These are phyloP conservation scores for Esox niger DNA, from an alignment of 2,113 vertebrate species.

Conservation along the genomic window DNA sequence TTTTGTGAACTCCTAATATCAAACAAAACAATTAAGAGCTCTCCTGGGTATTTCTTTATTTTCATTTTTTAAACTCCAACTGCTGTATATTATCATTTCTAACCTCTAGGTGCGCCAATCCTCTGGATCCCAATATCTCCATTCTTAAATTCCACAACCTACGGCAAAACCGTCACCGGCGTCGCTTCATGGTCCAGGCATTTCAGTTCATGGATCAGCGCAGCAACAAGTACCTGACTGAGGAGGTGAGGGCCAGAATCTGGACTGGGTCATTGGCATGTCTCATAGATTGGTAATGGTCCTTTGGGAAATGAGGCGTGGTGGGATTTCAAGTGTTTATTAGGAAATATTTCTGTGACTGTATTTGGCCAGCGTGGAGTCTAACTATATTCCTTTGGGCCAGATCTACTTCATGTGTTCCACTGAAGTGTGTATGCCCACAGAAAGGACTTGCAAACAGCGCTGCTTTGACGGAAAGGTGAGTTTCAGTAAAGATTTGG, in stretches of 20 bases:
- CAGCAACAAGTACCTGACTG: conserved; percentile 60
- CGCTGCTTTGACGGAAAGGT: conserved; percentile 60
- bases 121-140: conserved; percentile 37
- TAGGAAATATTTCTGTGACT: too few species aligned
- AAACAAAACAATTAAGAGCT: too few species aligned
- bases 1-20: too few species aligned
- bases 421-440: conserved; percentile 60
- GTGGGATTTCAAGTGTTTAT: not conserved
- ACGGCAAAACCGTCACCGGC: conserved; percentile 34
- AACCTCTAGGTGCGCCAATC: conserved; percentile 63
- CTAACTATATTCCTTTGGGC: not conserved
- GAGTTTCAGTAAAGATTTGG: too few species aligned
- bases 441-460: conserved; percentile 47
- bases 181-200: conserved; percentile 54
- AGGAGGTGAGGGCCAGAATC: conserved; percentile 57
- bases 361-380: not conserved
- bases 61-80: too few species aligned
- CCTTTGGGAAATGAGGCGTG: not conserved
- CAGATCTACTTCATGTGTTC: conserved; percentile 78
- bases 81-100: not conserved
- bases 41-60: too few species aligned
- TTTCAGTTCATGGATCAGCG: conserved; percentile 70
- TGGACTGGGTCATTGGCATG: not conserved
- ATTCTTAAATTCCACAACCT: conserved; percentile 43
- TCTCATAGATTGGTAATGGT: not conserved